Percentiles rank a stretch among this genome's conserved stretches.
These are phyloP conservation scores for Lydus trimaculatus DNA, from an alignment of 2,888 invertebrate species.

Conservation along the genomic window DNA sequence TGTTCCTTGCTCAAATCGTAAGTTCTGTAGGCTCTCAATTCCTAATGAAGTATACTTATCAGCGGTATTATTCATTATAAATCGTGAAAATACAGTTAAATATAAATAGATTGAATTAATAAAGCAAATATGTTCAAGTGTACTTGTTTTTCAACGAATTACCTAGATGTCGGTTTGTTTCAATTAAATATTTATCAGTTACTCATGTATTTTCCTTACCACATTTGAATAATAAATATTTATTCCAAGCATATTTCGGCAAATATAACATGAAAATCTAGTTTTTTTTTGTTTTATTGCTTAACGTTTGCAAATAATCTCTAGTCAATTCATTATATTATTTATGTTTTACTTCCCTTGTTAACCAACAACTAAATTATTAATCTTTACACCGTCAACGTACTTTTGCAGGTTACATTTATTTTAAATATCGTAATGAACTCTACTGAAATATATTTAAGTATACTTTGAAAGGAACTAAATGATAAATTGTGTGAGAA, in stretches of 20 bases:
- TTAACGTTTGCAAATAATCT: neutral
- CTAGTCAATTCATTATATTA: neutral
- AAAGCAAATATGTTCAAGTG: too few species aligned
- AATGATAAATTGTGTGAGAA: neutral
- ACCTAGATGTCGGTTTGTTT: too few species aligned
- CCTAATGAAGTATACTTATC: too few species aligned
- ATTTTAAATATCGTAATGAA: neutral
- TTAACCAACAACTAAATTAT: neutral
- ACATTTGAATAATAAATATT: neutral
- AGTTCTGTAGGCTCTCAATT: too few species aligned
- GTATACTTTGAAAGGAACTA: neutral
- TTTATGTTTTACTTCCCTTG: neutral
- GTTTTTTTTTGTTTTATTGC: neutral
- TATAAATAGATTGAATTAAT: too few species aligned
- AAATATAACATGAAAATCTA: neutral
- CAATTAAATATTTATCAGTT: neutral
- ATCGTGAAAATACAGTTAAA: too few species aligned
- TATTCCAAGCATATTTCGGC: neutral
- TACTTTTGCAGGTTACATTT: neutral
- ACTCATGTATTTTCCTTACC: neutral
- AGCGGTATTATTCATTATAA: too few species aligned
- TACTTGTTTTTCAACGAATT: too few species aligned
- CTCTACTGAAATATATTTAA: neutral
- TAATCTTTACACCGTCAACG: neutral
- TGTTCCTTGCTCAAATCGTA: too few species aligned